A percentile compares a stretch with the other conserved stretches of the same genome.
Evolutionary conservation across 2,888 invertebrate genomes (phyloP).

Genomic region (Choristoneura rosaceana): DNA sequence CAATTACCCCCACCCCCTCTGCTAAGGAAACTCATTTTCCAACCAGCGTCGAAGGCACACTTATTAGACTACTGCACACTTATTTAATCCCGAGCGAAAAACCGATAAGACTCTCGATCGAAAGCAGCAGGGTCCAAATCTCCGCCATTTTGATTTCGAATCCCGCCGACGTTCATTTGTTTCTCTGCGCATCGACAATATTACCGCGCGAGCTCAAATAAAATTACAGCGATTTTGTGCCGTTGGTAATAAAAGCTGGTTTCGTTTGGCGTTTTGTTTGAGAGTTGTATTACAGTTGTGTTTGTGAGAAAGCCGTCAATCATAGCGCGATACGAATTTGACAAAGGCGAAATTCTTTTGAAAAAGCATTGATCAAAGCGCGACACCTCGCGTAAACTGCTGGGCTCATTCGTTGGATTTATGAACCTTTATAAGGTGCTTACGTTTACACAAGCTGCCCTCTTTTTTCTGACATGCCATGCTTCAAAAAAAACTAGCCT

Average conservation of each 20-base stretch:
- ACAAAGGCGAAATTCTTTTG: constrained; percentile 36
- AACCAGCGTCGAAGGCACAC: constrained; percentile 37
- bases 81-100: background rate
- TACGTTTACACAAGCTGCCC: background rate
- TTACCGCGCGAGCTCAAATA: constrained; percentile 5
- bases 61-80: constrained; percentile 36
- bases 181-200: constrained; percentile 16
- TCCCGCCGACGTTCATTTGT: constrained; percentile 30
- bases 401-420: constrained; percentile 17
- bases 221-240: background rate
- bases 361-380: constrained; percentile 24
- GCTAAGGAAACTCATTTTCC: constrained; percentile 41
- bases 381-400: constrained; percentile 11
- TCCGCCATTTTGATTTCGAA: constrained; percentile 12
- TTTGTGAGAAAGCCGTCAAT: constrained; percentile 37
- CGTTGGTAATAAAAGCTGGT: background rate
- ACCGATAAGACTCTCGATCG: background rate
- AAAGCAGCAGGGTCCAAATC: constrained; percentile 14
- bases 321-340: constrained; percentile 36
- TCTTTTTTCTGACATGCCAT: no score
- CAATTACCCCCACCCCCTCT: constrained; percentile 31
- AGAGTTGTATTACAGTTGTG: background rate
- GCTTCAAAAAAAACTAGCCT: no score
- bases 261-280: background rate
- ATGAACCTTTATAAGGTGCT: constrained; percentile 4